A percentile compares a stretch with the other conserved stretches of the same genome.
phyloP scores from a whole-genome alignment of 2,888 invertebrate species.

The Epinotia ramella region DNA sequence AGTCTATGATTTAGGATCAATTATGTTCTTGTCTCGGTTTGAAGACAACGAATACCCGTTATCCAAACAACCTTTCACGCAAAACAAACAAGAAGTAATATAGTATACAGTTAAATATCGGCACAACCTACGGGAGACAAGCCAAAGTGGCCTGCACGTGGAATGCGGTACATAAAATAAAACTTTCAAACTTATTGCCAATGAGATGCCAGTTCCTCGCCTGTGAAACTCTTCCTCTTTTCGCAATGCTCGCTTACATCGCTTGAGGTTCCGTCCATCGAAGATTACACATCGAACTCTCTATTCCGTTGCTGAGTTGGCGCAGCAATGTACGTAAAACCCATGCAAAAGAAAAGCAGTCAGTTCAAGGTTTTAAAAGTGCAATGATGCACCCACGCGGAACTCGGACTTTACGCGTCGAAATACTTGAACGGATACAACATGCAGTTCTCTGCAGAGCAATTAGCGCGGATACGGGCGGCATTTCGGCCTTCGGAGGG shows the following conservation, averaged over 20 bases:
- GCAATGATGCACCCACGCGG: constrained; percentile 68
- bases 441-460: constrained; percentile 53
- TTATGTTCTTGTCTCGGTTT: constrained; percentile 4
- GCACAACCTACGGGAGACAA: constrained; percentile 52
- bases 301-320: neutral
- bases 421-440: constrained; percentile 56
- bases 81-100: constrained; percentile 44
- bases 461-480: constrained; percentile 51
- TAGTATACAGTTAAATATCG: constrained; percentile 54
- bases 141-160: constrained; percentile 61
- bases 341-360: constrained; percentile 8
- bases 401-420: constrained; percentile 56
- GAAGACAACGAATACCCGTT: constrained; percentile 23
- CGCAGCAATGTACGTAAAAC: constrained; percentile 39
- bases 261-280: constrained; percentile 35
- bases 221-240: constrained; percentile 50
- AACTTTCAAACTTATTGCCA: constrained; percentile 65
- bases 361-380: constrained; percentile 50
- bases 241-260: constrained; percentile 20
- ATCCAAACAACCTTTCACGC: constrained; percentile 16
- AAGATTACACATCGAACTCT: neutral
- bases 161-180: constrained; percentile 59
- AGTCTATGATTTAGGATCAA: constrained; percentile 6
- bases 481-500: constrained; percentile 24
- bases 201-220: constrained; percentile 55